phyloP scores from a whole-genome alignment of 2,113 vertebrate species.

The Parotia lawesii region DNA sequence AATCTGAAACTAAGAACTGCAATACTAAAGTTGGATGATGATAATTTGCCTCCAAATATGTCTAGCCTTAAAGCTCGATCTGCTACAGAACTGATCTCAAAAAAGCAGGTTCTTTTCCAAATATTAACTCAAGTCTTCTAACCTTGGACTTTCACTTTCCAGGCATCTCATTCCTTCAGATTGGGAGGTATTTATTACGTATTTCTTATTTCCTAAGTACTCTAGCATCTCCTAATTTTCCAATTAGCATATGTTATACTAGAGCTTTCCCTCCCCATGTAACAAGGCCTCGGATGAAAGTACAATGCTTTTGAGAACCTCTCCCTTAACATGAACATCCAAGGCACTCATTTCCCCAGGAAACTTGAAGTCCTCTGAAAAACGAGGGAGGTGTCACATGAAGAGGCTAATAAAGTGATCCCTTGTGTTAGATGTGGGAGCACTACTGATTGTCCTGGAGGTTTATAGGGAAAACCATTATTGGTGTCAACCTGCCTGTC shows the following conservation, averaged over 20 bases:
- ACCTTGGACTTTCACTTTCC: background rate
- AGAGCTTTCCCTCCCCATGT: background rate
- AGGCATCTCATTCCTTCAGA: background rate
- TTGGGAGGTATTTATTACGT: background rate
- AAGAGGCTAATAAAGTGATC: background rate
- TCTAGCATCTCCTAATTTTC: background rate
- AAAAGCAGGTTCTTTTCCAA: rapidly evolving
- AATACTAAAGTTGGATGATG: background rate
- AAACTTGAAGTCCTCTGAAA: background rate
- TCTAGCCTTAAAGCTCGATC: background rate
- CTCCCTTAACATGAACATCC: background rate
- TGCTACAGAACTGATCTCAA: background rate
- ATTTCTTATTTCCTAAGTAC: background rate
- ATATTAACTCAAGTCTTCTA: background rate
- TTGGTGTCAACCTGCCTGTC: background rate
- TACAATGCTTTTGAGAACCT: background rate
- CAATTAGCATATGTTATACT: background rate
- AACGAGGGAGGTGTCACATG: background rate
- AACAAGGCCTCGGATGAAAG: background rate
- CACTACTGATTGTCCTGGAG: background rate
- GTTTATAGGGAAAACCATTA: background rate
- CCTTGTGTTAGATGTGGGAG: background rate
- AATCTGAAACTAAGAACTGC: background rate
- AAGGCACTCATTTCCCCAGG: background rate
- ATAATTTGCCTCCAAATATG: background rate